Evolutionary conservation across 2,888 invertebrate genomes (phyloP).

Genomic region (Leptopilina myrica): DNA sequence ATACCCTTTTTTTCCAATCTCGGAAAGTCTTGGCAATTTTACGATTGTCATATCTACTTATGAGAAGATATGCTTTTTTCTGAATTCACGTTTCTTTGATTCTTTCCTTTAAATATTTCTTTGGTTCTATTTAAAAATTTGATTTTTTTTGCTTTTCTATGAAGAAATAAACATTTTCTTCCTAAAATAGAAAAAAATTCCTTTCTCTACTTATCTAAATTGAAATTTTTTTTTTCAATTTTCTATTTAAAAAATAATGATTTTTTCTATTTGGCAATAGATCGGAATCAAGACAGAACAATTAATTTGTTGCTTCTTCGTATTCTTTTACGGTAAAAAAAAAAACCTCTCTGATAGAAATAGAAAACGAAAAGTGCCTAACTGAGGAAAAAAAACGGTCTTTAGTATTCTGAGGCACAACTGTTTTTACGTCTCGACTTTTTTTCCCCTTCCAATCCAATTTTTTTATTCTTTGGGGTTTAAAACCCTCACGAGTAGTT

Average conservation of each 20-base stretch:
- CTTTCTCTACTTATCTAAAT: too few species aligned
- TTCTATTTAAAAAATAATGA: too few species aligned
- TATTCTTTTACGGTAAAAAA: not conserved
- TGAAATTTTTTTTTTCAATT: too few species aligned
- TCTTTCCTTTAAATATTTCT: not conserved
- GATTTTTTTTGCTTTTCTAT: too few species aligned
- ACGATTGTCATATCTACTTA: not conserved
- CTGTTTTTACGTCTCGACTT: conserved; percentile 6
- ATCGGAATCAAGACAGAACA: too few species aligned
- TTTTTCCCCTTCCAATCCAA: not conserved
- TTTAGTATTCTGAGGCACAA: conserved; percentile 34
- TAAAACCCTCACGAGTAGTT: conserved; percentile 9
- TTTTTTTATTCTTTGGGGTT: conserved; percentile 8
- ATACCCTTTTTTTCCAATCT: not conserved
- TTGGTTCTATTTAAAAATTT: not conserved
- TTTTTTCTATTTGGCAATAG: too few species aligned
- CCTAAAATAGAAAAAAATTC: too few species aligned
- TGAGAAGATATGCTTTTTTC: not conserved
- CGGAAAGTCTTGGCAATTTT: not conserved
- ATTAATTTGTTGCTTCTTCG: too few species aligned
- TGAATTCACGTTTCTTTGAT: not conserved
- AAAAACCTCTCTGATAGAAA: not conserved
- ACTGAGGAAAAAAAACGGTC: not conserved
- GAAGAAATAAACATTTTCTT: too few species aligned
- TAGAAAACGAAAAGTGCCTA: too few species aligned